A percentile compares a stretch with the other conserved stretches of the same genome.
phyloP scores from a whole-genome alignment of 1,140 invertebrate species.

The Camponotus pennsylvanicus region DNA sequence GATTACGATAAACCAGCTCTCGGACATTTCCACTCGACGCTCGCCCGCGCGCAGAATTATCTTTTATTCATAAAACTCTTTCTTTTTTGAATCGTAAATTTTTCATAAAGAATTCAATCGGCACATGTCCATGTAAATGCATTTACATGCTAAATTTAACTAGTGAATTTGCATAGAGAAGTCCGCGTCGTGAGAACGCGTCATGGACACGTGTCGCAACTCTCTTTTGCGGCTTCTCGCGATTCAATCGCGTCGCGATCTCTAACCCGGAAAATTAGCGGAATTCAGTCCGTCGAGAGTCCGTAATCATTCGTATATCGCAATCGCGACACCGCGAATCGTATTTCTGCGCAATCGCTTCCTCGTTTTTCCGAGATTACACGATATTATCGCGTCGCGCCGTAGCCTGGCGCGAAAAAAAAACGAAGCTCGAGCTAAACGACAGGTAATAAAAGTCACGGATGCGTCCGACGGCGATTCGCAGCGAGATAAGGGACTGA shows the following conservation, averaged over 20 bases:
- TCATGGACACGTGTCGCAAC: not conserved
- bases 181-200: not conserved
- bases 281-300: slow-evolving; percentile 12
- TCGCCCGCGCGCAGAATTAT: slow-evolving; percentile 23
- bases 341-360: slow-evolving; percentile 41
- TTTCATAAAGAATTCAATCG: not conserved
- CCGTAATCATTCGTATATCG: not conserved
- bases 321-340: not conserved
- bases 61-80: not conserved
- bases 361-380: slow-evolving; percentile 10
- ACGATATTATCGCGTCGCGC: slow-evolving; percentile 14
- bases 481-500: slow-evolving; percentile 74
- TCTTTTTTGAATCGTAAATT: not conserved
- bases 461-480: slow-evolving; percentile 64
- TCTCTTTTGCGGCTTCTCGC: not conserved
- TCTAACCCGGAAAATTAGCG: slow-evolving; percentile 18
- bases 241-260: slow-evolving; percentile 1
- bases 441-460: slow-evolving; percentile 72
- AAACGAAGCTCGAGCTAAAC: slow-evolving; percentile 48
- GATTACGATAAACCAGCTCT: slow-evolving; percentile 44
- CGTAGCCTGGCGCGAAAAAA: slow-evolving; percentile 41
- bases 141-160: slow-evolving; percentile 14
- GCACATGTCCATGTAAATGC: not conserved
- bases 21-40: not conserved
- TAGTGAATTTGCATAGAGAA: not conserved